phyloP scores from a whole-genome alignment of 2,888 invertebrate genomes.

The Lycophotia porphyrea region DNA sequence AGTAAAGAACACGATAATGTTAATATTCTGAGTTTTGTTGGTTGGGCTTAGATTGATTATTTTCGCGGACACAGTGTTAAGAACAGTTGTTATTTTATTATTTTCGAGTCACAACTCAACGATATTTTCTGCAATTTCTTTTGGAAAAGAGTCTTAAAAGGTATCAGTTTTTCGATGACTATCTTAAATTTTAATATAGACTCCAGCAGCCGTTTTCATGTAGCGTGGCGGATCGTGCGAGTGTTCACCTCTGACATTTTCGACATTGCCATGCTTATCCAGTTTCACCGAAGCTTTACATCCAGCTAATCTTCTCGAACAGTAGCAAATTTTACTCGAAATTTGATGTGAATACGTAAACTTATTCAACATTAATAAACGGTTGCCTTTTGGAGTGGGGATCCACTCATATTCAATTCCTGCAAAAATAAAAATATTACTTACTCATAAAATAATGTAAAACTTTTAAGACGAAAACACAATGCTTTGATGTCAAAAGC shows the following conservation, averaged over 20 bases:
- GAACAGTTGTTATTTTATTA: background rate
- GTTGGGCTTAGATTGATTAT: background rate
- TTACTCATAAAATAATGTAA: background rate
- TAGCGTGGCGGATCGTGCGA: slow-evolving; percentile 28
- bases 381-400: slow-evolving; percentile 20
- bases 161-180: background rate
- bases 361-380: slow-evolving; percentile 28
- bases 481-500: background rate
- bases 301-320: slow-evolving; percentile 28
- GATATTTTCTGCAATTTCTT: background rate
- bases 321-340: slow-evolving; percentile 4
- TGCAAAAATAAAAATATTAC: slow-evolving; percentile 6
- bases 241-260: slow-evolving; percentile 11
- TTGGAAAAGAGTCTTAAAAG: too few relatives aligned
- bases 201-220: background rate
- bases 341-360: slow-evolving; percentile 28
- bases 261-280: slow-evolving; percentile 7
- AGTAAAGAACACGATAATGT: background rate
- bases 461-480: background rate
- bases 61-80: background rate
- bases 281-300: slow-evolving; percentile 44
- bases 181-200: slow-evolving; percentile 9
- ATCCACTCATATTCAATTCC: slow-evolving; percentile 21
- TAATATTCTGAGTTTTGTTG: background rate
- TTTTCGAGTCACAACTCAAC: background rate